Evolutionary conservation across 2,113 vertebrate genomes (phyloP).

Genomic region (Microcebus griseorufus): DNA sequence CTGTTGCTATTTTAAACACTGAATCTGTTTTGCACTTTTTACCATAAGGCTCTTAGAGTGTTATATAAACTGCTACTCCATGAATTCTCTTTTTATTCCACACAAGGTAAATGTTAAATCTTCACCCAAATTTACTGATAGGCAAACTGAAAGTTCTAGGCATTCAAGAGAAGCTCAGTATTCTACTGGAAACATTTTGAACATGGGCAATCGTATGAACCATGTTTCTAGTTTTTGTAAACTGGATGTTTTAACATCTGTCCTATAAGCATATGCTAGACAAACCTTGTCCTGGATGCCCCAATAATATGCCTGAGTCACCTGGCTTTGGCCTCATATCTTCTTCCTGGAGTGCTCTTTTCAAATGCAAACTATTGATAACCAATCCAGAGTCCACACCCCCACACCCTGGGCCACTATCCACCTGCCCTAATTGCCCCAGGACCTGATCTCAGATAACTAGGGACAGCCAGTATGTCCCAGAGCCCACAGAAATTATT

Average conservation of each 20-base stretch:
- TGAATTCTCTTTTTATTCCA: conserved; percentile 26
- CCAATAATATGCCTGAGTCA: rapidly evolving
- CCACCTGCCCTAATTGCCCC: rapidly evolving
- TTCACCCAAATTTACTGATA: neutral
- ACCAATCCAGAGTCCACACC: neutral
- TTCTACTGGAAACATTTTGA: neutral
- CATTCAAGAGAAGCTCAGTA: neutral
- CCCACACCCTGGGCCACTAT: no score
- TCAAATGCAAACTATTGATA: neutral
- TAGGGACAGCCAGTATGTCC: neutral
- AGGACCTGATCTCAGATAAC: neutral
- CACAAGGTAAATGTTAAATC: conserved; percentile 33
- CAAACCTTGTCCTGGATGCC: neutral
- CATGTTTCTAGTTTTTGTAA: neutral
- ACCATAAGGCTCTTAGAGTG: conserved; percentile 53
- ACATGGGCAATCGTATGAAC: rapidly evolving
- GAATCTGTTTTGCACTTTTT: conserved; percentile 53
- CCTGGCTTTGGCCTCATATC: neutral
- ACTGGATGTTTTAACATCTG: neutral
- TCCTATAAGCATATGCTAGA: no score
- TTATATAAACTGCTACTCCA: conserved; percentile 61
- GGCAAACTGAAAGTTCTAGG: neutral
- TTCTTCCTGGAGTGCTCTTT: neutral
- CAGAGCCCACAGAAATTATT: rapidly evolving
- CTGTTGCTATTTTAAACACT: conserved; percentile 62